A percentile compares a stretch with the other conserved stretches of the same genome.
Conservation (phyloP, 1,140 invertebrate genomes). For the Macrosteles quadrilineatus region DNA sequence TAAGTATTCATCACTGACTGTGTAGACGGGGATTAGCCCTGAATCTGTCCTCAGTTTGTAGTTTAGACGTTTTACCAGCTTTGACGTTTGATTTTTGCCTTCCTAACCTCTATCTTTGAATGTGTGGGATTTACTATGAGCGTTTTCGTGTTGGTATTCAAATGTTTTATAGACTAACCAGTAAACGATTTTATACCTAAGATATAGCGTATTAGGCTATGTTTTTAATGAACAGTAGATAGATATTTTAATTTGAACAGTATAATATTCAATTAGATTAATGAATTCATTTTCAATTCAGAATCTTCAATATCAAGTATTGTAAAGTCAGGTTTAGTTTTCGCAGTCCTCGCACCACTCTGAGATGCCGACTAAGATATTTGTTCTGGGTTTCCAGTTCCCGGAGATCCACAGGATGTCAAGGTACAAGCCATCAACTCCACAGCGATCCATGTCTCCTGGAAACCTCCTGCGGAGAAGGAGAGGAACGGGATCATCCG, state of each 20-base stretch:
- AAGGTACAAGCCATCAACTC: conserved; percentile 86
- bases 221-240: too few relatives aligned
- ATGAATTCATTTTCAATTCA: too few relatives aligned
- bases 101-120: neutral
- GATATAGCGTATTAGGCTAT: too few relatives aligned
- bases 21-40: conserved; percentile 22
- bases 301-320: too few relatives aligned
- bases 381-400: conserved; percentile 69
- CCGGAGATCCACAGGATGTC: conserved; percentile 92
- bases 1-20: conserved; percentile 31
- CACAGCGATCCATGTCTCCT: conserved; percentile 86
- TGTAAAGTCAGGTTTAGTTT: neutral
- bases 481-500: conserved; percentile 95
- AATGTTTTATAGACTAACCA: conserved; percentile 37
- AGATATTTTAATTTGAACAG: too few relatives aligned
- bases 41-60: conserved; percentile 8
- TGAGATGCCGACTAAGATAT: conserved; percentile 16
- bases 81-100: conserved; percentile 13
- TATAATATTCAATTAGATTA: too few relatives aligned
- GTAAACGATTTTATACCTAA: too few relatives aligned
- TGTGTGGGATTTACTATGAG: conserved; percentile 17
- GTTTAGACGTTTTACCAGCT: neutral
- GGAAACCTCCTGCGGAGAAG: conserved; percentile 86
- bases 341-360: neutral
- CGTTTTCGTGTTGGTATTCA: conserved; percentile 47